Conservation (phyloP, 2,113 vertebrate genomes). For the Oreocharis arfaki region DNA sequence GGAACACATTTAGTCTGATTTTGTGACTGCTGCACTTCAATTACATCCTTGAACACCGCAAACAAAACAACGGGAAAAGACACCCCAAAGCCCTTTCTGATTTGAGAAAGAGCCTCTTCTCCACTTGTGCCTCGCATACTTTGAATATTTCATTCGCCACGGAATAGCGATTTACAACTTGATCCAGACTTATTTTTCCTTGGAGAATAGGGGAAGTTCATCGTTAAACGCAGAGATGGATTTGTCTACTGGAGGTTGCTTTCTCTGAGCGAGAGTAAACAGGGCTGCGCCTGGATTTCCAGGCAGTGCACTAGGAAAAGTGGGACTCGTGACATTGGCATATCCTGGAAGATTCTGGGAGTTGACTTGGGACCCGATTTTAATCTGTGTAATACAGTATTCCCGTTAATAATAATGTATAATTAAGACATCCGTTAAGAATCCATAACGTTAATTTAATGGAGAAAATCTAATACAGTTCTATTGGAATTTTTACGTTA, state of each 20-base stretch:
- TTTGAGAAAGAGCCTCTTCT: constrained; percentile 40
- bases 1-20: neutral
- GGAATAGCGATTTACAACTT: constrained; percentile 47
- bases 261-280: neutral
- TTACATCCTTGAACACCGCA: neutral
- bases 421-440: constrained; percentile 89
- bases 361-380: constrained; percentile 73
- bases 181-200: constrained; percentile 62
- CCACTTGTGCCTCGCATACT: constrained; percentile 9
- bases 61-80: constrained; percentile 13
- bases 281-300: constrained; percentile 31
- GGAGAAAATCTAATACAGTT: constrained; percentile 86
- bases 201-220: constrained; percentile 55
- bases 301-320: constrained; percentile 39
- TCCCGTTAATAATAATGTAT: constrained; percentile 83
- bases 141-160: constrained; percentile 49
- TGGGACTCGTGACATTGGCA: constrained; percentile 40
- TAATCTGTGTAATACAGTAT: constrained; percentile 81
- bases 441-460: constrained; percentile 88
- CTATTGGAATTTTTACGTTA: constrained; percentile 89
- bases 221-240: constrained; percentile 56
- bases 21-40: constrained; percentile 2
- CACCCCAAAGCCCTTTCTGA: constrained; percentile 23
- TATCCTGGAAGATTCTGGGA: constrained; percentile 66
- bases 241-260: constrained; percentile 58